Evolutionary conservation across 1,140 invertebrate species (phyloP).

Genomic region (Lysiphlebus fabarum): DNA sequence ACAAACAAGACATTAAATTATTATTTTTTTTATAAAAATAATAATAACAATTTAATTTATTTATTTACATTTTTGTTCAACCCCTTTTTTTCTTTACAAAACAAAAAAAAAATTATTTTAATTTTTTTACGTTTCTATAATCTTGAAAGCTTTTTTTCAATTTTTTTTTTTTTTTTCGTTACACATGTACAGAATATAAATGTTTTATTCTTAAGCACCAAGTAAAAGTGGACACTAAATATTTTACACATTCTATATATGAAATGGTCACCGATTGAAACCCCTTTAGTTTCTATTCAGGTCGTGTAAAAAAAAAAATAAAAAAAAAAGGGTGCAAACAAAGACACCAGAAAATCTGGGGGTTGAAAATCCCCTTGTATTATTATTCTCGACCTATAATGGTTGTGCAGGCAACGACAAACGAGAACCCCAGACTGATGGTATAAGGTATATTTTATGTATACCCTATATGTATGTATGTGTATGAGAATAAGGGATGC

Average conservation of each 20-base stretch:
- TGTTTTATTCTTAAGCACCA: background rate
- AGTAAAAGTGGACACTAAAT: slow-evolving; percentile 17
- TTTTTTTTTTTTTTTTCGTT: background rate
- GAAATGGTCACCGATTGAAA: background rate
- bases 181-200: background rate
- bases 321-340: slow-evolving; percentile 23
- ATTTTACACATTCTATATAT: slow-evolving; percentile 25
- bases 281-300: slow-evolving; percentile 6
- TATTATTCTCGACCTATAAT: background rate
- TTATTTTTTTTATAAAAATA: too few species aligned
- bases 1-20: too few species aligned
- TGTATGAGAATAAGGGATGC: too few species aligned
- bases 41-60: too few species aligned
- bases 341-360: slow-evolving; percentile 16
- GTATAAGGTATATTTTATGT: background rate
- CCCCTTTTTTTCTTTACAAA: too few species aligned
- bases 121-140: too few species aligned
- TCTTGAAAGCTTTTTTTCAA: background rate
- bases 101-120: too few species aligned
- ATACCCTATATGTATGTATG: too few species aligned
- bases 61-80: too few species aligned
- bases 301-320: slow-evolving; percentile 15
- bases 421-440: background rate
- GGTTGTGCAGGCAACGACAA: slow-evolving; percentile 2
- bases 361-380: background rate